Conservation (phyloP, 2,888 invertebrate species). For the Strigamia crassipes region DNA sequence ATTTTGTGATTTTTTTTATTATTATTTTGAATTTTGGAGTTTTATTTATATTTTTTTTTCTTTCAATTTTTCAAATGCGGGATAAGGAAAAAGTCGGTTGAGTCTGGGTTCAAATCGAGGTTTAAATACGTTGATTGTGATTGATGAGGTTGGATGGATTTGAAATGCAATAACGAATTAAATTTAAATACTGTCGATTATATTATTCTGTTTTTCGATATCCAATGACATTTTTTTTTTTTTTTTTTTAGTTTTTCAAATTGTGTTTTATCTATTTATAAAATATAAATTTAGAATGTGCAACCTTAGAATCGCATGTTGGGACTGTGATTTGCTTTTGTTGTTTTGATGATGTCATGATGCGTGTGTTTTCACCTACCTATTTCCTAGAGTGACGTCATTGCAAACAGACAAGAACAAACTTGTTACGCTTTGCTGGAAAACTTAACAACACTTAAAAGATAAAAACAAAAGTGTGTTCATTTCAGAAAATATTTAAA, state of each 20-base stretch:
- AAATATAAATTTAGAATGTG: neutral
- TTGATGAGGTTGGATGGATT: too few species aligned
- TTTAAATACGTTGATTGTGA: neutral
- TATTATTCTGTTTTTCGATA: too few species aligned
- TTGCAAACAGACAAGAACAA: neutral
- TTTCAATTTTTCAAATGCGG: neutral
- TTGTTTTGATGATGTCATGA: constrained; percentile 26
- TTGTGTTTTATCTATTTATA: neutral
- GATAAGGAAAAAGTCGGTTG: neutral
- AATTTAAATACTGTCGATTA: too few species aligned
- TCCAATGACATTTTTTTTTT: neutral
- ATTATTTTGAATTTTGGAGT: neutral
- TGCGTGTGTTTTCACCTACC: neutral
- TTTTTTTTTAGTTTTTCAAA: neutral
- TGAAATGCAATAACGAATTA: neutral
- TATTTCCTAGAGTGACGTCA: constrained; percentile 40
- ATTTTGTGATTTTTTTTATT: neutral
- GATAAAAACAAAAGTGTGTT: neutral
- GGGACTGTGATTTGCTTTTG: neutral
- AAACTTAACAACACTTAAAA: neutral
- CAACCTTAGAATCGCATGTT: neutral
- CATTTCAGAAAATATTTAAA: too few species aligned
- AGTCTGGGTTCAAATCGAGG: neutral
- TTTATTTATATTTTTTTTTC: neutral
- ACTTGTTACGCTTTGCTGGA: constrained; percentile 35